Percentiles rank a stretch among this genome's conserved stretches.
These are phyloP conservation scores for Lagopus muta DNA, from an alignment of 2,113 vertebrate species.

Conservation along the genomic window DNA sequence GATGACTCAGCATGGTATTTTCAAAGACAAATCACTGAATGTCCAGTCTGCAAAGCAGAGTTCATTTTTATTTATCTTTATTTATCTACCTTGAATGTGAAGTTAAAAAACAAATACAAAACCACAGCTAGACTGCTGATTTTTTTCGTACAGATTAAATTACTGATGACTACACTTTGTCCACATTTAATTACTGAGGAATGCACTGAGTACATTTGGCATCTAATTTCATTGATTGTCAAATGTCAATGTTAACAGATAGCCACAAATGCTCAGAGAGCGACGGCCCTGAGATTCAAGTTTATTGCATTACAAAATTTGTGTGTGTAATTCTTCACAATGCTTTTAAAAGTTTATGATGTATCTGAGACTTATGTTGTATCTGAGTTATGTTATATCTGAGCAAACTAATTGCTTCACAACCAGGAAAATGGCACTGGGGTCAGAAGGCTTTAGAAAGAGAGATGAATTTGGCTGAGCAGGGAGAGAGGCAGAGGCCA, in stretches of 20 bases:
- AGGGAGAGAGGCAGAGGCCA: background rate
- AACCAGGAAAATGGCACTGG: background rate
- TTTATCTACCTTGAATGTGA: background rate
- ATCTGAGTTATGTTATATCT: background rate
- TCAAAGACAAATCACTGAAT: background rate
- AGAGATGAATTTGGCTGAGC: background rate
- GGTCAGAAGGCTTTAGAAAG: conserved; percentile 29
- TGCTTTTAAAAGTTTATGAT: background rate
- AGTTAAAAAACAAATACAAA: background rate
- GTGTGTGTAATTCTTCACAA: background rate
- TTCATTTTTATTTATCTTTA: background rate
- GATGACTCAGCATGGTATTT: background rate
- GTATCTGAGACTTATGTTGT: background rate
- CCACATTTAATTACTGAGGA: background rate
- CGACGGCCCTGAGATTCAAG: background rate
- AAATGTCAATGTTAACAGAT: background rate
- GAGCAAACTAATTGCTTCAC: background rate
- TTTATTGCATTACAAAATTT: background rate
- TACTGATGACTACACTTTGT: background rate
- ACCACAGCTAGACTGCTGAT: background rate
- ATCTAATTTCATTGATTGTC: background rate
- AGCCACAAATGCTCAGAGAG: background rate
- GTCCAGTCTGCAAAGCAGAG: background rate
- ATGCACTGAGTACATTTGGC: background rate
- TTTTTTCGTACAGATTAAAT: background rate